A percentile compares a stretch with the other conserved stretches of the same genome.
Evolutionary conservation across 2,888 invertebrate genomes (phyloP).

Genomic region (Ophonus ardosiacus): DNA sequence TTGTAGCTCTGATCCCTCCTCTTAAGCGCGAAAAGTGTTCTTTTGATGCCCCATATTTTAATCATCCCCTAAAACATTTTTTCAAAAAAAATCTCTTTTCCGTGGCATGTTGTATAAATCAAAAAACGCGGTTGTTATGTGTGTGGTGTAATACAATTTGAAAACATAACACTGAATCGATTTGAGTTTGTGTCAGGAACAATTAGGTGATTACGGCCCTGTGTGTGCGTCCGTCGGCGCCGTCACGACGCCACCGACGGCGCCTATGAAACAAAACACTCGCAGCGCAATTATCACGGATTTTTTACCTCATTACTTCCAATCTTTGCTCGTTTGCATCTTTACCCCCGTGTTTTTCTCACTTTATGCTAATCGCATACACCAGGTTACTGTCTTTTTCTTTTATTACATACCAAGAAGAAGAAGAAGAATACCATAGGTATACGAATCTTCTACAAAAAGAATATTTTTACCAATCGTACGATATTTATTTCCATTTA

Average conservation of each 20-base stretch:
- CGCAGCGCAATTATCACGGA: background rate
- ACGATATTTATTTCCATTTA: too few species aligned
- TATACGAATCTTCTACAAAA: too few species aligned
- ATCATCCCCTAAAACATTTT: too few species aligned
- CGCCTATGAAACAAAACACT: slow-evolving; percentile 52
- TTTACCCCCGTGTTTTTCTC: background rate
- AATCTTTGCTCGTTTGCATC: background rate
- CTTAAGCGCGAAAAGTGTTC: too few species aligned
- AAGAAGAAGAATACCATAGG: too few species aligned
- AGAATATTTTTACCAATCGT: too few species aligned
- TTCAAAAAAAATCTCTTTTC: background rate
- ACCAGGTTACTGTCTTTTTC: background rate
- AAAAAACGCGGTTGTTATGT: slow-evolving; percentile 4
- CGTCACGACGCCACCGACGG: slow-evolving; percentile 47
- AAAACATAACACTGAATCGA: slow-evolving; percentile 17
- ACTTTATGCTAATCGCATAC: background rate
- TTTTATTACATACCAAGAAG: background rate
- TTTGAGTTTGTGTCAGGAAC: slow-evolving; percentile 57
- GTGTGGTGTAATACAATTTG: slow-evolving; percentile 19
- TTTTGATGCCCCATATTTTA: too few species aligned
- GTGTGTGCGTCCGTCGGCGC: slow-evolving; percentile 37
- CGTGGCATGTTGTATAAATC: slow-evolving; percentile 31
- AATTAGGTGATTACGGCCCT: slow-evolving; percentile 60
- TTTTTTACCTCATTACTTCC: background rate
- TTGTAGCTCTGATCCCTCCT: background rate